Percentiles rank a stretch among this genome's conserved stretches.
These are phyloP conservation scores for Neosalanx taihuensis DNA, from an alignment of 2,797 vertebrate genomes.

Conservation along the genomic window DNA sequence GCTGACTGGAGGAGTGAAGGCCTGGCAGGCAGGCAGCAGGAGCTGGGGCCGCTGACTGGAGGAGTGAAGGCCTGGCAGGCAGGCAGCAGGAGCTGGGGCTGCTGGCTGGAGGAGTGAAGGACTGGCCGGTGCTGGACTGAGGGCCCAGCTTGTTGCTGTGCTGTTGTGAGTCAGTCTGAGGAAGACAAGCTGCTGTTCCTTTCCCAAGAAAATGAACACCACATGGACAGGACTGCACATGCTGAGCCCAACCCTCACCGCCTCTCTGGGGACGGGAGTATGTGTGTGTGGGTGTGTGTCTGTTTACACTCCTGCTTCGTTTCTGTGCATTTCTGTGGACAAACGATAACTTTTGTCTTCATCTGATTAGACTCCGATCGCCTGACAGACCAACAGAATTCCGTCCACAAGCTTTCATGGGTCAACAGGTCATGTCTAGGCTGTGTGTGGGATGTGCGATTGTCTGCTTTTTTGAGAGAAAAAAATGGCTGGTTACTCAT, in stretches of 20 bases:
- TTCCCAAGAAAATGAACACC: conserved; percentile 40
- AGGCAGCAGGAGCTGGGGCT: too few species aligned
- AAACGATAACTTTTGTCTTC: conserved; percentile 9
- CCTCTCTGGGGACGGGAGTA: conserved; percentile 20
- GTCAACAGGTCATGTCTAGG: not conserved
- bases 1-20: not conserved
- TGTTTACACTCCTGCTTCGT: not conserved
- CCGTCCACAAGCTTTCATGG: not conserved
- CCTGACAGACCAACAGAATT: conserved; percentile 2
- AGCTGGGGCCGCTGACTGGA: too few species aligned
- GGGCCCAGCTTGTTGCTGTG: too few species aligned
- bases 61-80: not conserved
- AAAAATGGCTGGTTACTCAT: too few species aligned
- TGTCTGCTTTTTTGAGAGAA: not conserved
- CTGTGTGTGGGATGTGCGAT: not conserved
- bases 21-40: not conserved
- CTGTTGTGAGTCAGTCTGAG: conserved; percentile 18
- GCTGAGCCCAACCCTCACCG: conserved; percentile 36
- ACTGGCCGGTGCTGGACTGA: too few species aligned
- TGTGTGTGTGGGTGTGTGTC: too few species aligned
- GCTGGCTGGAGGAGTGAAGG: not conserved
- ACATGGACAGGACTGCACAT: conserved; percentile 46
- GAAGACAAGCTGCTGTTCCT: conserved; percentile 38
- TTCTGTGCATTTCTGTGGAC: conserved; percentile 1
- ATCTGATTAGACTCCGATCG: not conserved